Conservation (phyloP, 1,140 invertebrate species). For the Myzus persicae region DNA sequence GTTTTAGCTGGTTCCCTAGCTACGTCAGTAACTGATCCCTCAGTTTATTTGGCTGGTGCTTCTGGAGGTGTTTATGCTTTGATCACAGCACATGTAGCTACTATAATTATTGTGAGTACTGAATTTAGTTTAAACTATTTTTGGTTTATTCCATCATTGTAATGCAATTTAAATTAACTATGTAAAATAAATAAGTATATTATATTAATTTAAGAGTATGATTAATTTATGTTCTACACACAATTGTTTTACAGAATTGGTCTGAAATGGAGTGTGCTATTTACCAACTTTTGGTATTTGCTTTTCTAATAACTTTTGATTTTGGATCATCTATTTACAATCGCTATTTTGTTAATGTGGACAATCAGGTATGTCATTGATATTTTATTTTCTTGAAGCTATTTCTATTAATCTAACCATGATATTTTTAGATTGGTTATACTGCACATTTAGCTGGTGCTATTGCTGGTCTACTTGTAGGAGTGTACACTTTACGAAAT, state of each 20-base stretch:
- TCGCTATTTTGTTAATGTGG: conserved; percentile 72
- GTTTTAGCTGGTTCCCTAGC: conserved; percentile 87
- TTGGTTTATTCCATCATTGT: not conserved
- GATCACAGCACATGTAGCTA: conserved; percentile 93
- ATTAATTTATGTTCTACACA: conserved; percentile 38
- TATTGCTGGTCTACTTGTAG: conserved; percentile 88
- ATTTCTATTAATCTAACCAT: not conserved
- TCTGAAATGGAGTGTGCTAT: conserved; percentile 89
- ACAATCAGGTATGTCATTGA: conserved; percentile 43
- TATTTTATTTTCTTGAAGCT: not conserved
- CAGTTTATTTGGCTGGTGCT: conserved; percentile 88
- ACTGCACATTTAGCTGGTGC: conserved; percentile 89
- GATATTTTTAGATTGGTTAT: conserved; percentile 76
- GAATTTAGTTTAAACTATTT: not conserved
- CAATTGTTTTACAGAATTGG: conserved; percentile 77
- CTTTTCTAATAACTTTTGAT: conserved; percentile 78
- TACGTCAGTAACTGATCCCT: conserved; percentile 88
- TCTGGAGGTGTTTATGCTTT: conserved; percentile 96
- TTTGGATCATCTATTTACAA: conserved; percentile 84
- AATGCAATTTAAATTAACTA: not conserved
- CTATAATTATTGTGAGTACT: conserved; percentile 86
- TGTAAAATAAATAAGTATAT: not conserved
- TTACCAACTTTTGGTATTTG: conserved; percentile 79
- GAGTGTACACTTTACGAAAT: conserved; percentile 90
- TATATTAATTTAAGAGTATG: not conserved